These are phyloP conservation scores for Perithous albicinctus DNA, from an alignment of 2,888 invertebrate species.

Conservation along the genomic window DNA sequence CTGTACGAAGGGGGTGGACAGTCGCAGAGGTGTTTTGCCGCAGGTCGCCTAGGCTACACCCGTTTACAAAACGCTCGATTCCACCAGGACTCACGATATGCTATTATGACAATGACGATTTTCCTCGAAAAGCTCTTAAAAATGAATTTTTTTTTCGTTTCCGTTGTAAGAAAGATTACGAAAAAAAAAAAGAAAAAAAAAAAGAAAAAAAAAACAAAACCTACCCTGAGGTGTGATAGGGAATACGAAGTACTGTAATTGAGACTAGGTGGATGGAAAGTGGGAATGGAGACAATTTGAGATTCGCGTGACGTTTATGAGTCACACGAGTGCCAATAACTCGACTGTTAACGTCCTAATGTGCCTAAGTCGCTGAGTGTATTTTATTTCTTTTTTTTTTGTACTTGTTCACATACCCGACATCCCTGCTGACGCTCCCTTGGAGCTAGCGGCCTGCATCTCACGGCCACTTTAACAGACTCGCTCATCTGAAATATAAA, in stretches of 20 bases:
- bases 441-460: constrained; percentile 94
- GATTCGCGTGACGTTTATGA: background rate
- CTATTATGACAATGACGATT: constrained; percentile 71
- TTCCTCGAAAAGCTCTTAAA: constrained; percentile 63
- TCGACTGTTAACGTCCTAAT: no score
- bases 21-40: constrained; percentile 74
- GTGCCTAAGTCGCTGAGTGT: no score
- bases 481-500: constrained; percentile 85
- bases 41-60: constrained; percentile 77
- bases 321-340: background rate
- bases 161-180: background rate
- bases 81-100: background rate
- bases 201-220: no score
- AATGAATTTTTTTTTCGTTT: constrained; percentile 10
- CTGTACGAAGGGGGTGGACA: constrained; percentile 52
- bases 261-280: background rate
- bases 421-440: constrained; percentile 87
- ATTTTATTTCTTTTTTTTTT: background rate
- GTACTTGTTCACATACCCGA: constrained; percentile 75
- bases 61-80: constrained; percentile 74
- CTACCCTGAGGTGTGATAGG: no score
- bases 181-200: background rate
- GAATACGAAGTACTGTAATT: background rate
- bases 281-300: background rate
- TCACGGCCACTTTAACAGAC: constrained; percentile 92